Evolutionary conservation across 1,140 invertebrate genomes (phyloP).

Genomic region (Aphis gossypii): DNA sequence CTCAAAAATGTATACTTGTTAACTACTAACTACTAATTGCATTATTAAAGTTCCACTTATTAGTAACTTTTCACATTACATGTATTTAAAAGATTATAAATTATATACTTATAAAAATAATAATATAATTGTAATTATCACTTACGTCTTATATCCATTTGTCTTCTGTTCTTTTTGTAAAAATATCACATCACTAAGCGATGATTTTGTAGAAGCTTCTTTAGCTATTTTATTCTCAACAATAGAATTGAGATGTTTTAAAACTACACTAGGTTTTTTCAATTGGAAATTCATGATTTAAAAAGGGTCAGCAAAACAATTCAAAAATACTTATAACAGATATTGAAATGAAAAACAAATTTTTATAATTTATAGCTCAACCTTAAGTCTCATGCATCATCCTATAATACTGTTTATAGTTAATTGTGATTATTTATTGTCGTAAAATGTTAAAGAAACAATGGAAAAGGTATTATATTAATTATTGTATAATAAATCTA

Average conservation of each 20-base stretch:
- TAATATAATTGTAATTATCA: neutral
- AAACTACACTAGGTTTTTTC: constrained; percentile 38
- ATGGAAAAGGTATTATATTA: no score
- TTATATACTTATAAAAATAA: no score
- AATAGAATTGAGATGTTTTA: neutral
- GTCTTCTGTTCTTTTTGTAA: neutral
- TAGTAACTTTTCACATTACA: neutral
- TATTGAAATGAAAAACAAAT: neutral
- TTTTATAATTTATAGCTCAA: neutral
- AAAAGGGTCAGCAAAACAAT: neutral
- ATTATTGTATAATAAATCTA: no score
- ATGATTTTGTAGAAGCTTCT: neutral
- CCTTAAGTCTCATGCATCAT: neutral
- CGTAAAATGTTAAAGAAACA: no score
- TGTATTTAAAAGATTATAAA: no score
- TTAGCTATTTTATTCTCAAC: neutral
- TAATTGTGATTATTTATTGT: neutral
- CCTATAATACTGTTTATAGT: neutral
- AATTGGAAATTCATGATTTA: constrained; percentile 36
- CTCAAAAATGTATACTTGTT: no score
- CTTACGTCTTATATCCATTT: neutral
- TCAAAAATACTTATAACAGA: neutral
- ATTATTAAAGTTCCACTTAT: no score
- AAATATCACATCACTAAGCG: neutral
- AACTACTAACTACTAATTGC: no score